phyloP scores from a whole-genome alignment of 1,140 invertebrate genomes.

The Drosophila eugracilis region DNA sequence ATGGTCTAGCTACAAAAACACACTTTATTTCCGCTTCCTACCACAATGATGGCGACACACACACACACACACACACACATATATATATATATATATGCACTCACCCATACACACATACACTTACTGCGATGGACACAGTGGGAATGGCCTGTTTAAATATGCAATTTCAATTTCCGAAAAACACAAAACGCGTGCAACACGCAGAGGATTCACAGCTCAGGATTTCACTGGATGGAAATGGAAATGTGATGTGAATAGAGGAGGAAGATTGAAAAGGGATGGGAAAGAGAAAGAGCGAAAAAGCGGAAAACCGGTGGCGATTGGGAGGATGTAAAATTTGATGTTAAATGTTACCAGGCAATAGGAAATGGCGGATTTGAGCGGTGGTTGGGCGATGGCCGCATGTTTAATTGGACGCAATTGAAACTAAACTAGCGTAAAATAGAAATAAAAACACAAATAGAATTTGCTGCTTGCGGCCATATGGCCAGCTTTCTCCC shows the following conservation, averaged over 20 bases:
- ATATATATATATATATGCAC: background rate
- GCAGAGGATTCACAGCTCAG: constrained; percentile 52
- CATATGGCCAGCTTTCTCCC: too few relatives aligned
- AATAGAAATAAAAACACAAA: constrained; percentile 76
- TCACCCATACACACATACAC: constrained; percentile 1
- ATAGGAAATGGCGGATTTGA: constrained; percentile 63
- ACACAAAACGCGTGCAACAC: constrained; percentile 69
- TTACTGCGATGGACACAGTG: constrained; percentile 33
- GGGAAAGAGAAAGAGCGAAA: background rate
- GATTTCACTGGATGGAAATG: constrained; percentile 21
- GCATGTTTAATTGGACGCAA: constrained; percentile 82
- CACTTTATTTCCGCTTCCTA: constrained; percentile 58
- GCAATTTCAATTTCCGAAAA: constrained; percentile 84
- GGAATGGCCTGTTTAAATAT: constrained; percentile 75
- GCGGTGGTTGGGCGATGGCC: constrained; percentile 33
- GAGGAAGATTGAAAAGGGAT: background rate
- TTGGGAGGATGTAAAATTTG: constrained; percentile 58
- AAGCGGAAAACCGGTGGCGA: constrained; percentile 16
- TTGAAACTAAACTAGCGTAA: constrained; percentile 83
- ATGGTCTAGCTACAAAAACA: constrained; percentile 54
- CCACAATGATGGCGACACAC: constrained; percentile 37
- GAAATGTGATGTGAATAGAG: background rate
- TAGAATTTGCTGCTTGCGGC: constrained; percentile 24
- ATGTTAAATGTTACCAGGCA: constrained; percentile 55
- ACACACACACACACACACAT: constrained; percentile 2